phyloP scores from a whole-genome alignment of 2,888 invertebrate species.

The Conomelus anceps region DNA sequence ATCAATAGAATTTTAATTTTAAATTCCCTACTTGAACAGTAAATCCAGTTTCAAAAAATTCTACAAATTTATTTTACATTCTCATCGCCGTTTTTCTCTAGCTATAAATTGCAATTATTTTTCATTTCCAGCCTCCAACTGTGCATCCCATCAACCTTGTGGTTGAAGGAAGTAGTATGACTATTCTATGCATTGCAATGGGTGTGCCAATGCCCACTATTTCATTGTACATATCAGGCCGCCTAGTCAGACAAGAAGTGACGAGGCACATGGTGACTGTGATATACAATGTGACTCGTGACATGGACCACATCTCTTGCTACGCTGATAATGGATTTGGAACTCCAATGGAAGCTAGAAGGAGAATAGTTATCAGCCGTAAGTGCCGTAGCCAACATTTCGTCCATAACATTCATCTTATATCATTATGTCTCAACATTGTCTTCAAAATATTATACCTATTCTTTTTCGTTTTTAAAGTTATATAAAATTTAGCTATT shows the following conservation, averaged over 20 bases:
- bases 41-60: no score
- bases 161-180: conserved; percentile 80
- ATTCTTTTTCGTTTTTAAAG: no score
- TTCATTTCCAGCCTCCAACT: conserved; percentile 60
- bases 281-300: conserved; percentile 75
- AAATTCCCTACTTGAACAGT: no score
- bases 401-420: no score
- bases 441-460: no score
- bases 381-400: no score
- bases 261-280: conserved; percentile 80
- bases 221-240: conserved; percentile 70
- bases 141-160: conserved; percentile 77
- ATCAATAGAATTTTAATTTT: no score
- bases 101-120: neutral
- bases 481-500: no score
- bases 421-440: no score
- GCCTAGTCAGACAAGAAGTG: conserved; percentile 72
- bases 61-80: neutral
- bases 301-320: conserved; percentile 80
- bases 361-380: conserved; percentile 76
- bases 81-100: neutral
- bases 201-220: conserved; percentile 81
- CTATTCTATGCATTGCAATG: conserved; percentile 75
- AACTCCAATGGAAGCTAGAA: conserved; percentile 76
- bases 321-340: conserved; percentile 85